Evolutionary conservation across 2,888 invertebrate genomes (phyloP).

Genomic region (Ptychoptera albimana): DNA sequence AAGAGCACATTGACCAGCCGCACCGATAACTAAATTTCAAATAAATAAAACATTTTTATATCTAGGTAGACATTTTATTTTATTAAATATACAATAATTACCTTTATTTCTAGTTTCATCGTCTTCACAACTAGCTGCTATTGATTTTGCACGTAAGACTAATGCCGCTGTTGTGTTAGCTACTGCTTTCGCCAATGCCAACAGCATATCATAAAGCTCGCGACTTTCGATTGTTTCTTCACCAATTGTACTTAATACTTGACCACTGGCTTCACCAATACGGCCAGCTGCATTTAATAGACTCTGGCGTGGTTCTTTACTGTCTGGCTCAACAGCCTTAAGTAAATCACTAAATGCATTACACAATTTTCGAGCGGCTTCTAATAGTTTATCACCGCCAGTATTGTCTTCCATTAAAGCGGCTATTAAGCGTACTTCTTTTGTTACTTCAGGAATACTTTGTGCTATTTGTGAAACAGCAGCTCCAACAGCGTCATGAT

Average conservation of each 20-base stretch:
- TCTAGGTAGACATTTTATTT: no score
- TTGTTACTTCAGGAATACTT: constrained; percentile 91
- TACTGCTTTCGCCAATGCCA: constrained; percentile 90
- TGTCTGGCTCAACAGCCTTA: constrained; percentile 89
- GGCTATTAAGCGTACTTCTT: constrained; percentile 64
- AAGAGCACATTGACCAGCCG: constrained; percentile 92
- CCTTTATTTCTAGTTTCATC: constrained; percentile 26
- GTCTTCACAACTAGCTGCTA: constrained; percentile 77
- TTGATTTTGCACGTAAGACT: constrained; percentile 91
- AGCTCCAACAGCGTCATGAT: constrained; percentile 89
- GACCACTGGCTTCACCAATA: constrained; percentile 92
- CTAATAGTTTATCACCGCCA: constrained; percentile 70
- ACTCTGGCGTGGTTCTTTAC: constrained; percentile 83
- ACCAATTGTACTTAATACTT: constrained; percentile 82
- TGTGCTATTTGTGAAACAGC: constrained; percentile 95
- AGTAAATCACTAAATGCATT: constrained; percentile 88
- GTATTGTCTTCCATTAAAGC: constrained; percentile 82
- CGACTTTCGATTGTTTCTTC: constrained; percentile 76
- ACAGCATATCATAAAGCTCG: constrained; percentile 75
- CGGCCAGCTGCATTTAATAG: constrained; percentile 88
- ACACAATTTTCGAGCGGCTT: constrained; percentile 84
- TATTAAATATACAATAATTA: background rate
- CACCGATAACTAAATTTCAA: constrained; percentile 56
- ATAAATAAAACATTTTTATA: background rate
- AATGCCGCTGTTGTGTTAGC: constrained; percentile 95